Conservation (phyloP, 2,888 invertebrate genomes). For the Schizaphis graminum region DNA sequence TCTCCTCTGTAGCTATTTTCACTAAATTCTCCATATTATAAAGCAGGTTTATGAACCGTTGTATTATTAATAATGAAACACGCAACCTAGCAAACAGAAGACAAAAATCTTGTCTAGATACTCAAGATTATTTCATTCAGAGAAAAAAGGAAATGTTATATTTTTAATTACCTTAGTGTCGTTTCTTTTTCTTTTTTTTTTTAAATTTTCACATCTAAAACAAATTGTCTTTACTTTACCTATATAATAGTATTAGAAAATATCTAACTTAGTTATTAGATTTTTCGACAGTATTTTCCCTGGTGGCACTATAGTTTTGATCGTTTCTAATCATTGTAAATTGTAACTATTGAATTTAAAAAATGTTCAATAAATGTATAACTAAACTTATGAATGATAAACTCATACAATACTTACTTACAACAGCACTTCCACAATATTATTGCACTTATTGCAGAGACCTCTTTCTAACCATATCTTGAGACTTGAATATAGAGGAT, state of each 20-base stretch:
- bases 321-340: background rate
- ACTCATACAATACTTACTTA: background rate
- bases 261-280: background rate
- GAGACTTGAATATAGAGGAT: too few relatives aligned
- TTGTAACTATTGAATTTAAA: background rate
- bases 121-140: background rate
- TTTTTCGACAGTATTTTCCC: background rate
- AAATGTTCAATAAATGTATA: background rate
- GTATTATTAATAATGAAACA: background rate
- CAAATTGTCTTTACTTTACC: background rate
- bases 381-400: background rate
- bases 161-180: background rate
- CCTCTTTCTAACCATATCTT: too few relatives aligned
- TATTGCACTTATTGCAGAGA: background rate
- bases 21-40: background rate
- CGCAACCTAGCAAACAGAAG: background rate
- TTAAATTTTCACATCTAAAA: background rate
- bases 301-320: background rate
- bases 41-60: background rate
- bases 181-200: background rate
- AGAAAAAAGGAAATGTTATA: background rate
- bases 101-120: background rate
- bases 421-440: background rate
- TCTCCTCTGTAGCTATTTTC: background rate
- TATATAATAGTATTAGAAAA: background rate